A percentile compares a stretch with the other conserved stretches of the same genome.
Conservation (phyloP, 2,888 invertebrate genomes). For the Antitype chi region DNA sequence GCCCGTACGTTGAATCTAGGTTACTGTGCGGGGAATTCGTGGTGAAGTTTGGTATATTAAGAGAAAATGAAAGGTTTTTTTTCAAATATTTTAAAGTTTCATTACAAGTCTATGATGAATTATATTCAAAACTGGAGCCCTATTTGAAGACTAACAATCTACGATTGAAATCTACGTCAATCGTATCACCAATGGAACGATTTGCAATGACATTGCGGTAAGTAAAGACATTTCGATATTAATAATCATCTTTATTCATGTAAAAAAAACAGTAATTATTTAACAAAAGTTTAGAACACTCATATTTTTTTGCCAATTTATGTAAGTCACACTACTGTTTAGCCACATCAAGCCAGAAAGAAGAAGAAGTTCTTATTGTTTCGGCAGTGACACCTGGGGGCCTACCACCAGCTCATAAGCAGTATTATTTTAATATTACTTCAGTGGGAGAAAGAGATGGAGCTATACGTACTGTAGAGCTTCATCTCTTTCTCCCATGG, state of each 20-base stretch:
- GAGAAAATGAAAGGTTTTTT: constrained; percentile 61
- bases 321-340: constrained; percentile 63
- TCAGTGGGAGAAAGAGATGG: no score
- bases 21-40: constrained; percentile 60
- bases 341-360: constrained; percentile 63
- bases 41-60: constrained; percentile 62
- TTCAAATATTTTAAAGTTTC: constrained; percentile 64
- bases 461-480: no score
- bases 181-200: constrained; percentile 65
- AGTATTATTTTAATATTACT: no score
- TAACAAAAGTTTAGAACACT: constrained; percentile 63
- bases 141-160: constrained; percentile 65
- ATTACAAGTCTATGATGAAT: constrained; percentile 64
- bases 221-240: constrained; percentile 61
- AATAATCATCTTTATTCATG: constrained; percentile 61
- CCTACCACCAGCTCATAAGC: no score
- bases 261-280: constrained; percentile 63
- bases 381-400: constrained; percentile 59
- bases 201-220: constrained; percentile 64
- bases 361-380: constrained; percentile 63
- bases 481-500: no score
- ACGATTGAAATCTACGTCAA: constrained; percentile 60
- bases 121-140: constrained; percentile 65
- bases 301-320: constrained; percentile 62
- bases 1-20: constrained; percentile 64